Conservation (phyloP, 2,797 vertebrate species). For the Acrossocheilus wenchowensis region DNA sequence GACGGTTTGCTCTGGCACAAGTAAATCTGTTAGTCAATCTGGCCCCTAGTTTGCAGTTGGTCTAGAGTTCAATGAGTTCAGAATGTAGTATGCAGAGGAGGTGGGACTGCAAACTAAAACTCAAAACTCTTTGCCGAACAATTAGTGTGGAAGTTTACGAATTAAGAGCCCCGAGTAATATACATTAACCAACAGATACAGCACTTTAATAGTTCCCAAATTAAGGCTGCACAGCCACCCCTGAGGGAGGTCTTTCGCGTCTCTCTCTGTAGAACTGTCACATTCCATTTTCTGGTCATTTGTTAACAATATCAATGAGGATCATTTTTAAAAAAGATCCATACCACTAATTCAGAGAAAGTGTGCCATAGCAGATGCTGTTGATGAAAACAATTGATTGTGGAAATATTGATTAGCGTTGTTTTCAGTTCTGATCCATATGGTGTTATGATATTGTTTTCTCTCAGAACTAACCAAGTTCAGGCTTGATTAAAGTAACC, state of each 20-base stretch:
- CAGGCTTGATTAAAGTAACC: conserved; percentile 43
- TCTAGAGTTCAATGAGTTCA: neutral
- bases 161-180: conserved; percentile 57
- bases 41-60: neutral
- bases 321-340: conserved; percentile 61
- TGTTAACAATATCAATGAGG: conserved; percentile 61
- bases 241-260: conserved; percentile 50
- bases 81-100: neutral
- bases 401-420: conserved; percentile 61
- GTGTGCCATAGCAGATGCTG: conserved; percentile 60
- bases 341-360: conserved; percentile 62
- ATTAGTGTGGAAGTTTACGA: conserved; percentile 54
- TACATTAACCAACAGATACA: conserved; percentile 59
- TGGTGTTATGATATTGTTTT: conserved; percentile 49
- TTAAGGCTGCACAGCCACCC: conserved; percentile 56
- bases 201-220: conserved; percentile 61
- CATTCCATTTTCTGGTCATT: conserved; percentile 65
- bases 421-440: conserved; percentile 61
- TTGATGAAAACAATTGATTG: conserved; percentile 63
- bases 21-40: neutral
- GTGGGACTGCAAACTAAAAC: conserved; percentile 21
- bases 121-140: conserved; percentile 55
- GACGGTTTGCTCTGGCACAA: neutral
- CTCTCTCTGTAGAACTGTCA: conserved; percentile 58
- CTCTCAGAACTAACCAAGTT: conserved; percentile 40